Percentiles rank a stretch among this genome's conserved stretches.
Evolutionary conservation across 2,888 invertebrate genomes (phyloP).

Genomic region (Melipona bicolor): DNA sequence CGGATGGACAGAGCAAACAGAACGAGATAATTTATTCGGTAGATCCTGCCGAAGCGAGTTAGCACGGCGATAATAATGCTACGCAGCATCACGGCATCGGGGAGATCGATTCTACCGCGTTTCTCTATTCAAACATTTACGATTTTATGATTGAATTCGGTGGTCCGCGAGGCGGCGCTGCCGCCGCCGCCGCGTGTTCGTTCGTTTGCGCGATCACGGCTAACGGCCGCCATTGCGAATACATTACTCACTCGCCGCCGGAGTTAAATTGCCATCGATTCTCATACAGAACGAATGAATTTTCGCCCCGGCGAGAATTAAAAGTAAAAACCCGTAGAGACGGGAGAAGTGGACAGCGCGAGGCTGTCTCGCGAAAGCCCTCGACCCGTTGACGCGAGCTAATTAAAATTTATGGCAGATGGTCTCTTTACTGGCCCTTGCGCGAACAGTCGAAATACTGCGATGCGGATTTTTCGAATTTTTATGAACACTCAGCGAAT

Average conservation of each 20-base stretch:
- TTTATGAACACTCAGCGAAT: too few species aligned
- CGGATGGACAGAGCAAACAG: conserved; percentile 33
- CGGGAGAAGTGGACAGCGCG: neutral
- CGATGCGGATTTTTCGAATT: too few species aligned
- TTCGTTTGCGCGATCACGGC: conserved; percentile 47
- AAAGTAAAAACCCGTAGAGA: neutral
- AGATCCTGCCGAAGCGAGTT: neutral
- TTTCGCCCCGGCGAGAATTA: neutral
- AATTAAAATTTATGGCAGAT: too few species aligned
- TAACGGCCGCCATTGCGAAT: conserved; percentile 37
- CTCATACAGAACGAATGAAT: neutral
- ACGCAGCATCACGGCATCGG: neutral
- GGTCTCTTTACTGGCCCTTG: too few species aligned
- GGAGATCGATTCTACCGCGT: conserved; percentile 34
- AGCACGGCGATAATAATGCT: conserved; percentile 34
- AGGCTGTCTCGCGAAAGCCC: too few species aligned
- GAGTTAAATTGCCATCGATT: conserved; percentile 31
- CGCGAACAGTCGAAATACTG: too few species aligned
- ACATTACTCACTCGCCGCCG: conserved; percentile 5
- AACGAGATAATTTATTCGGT: conserved; percentile 53
- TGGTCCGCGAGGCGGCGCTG: neutral
- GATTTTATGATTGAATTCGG: conserved; percentile 66
- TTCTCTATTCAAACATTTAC: conserved; percentile 63
- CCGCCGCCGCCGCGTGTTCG: neutral
- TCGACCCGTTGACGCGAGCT: too few species aligned